Evolutionary conservation across 2,113 vertebrate species (phyloP).

Genomic region (Psittacus erithacus): DNA sequence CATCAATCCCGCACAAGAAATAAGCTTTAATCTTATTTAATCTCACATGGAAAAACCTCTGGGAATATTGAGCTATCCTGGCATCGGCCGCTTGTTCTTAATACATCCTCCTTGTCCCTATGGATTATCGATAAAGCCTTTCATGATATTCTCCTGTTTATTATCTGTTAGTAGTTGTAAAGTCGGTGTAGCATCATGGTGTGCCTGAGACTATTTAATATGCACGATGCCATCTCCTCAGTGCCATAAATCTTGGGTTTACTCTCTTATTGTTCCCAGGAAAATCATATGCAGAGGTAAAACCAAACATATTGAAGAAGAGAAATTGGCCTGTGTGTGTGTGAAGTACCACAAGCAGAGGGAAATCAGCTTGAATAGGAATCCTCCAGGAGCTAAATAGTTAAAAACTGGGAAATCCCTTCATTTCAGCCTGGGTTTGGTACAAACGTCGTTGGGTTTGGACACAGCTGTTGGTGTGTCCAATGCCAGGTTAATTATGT

Average conservation of each 20-base stretch:
- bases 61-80: background rate
- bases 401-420: background rate
- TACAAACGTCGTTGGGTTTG: background rate
- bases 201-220: background rate
- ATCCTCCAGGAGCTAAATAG: background rate
- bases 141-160: background rate
- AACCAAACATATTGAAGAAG: background rate
- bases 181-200: rapidly evolving
- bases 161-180: background rate
- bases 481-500: rapidly evolving
- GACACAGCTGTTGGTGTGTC: rapidly evolving
- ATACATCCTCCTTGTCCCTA: background rate
- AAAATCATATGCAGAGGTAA: background rate
- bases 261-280: background rate
- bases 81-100: background rate
- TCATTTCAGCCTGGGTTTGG: background rate
- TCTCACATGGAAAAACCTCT: background rate
- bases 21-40: background rate
- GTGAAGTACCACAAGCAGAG: rapidly evolving
- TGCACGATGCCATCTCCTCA: rapidly evolving
- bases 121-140: background rate
- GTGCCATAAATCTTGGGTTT: background rate
- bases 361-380: background rate
- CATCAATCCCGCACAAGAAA: background rate
- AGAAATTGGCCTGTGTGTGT: background rate